Evolutionary conservation across 2,888 invertebrate species (phyloP).

Genomic region (Acrocyrtus sp.): DNA sequence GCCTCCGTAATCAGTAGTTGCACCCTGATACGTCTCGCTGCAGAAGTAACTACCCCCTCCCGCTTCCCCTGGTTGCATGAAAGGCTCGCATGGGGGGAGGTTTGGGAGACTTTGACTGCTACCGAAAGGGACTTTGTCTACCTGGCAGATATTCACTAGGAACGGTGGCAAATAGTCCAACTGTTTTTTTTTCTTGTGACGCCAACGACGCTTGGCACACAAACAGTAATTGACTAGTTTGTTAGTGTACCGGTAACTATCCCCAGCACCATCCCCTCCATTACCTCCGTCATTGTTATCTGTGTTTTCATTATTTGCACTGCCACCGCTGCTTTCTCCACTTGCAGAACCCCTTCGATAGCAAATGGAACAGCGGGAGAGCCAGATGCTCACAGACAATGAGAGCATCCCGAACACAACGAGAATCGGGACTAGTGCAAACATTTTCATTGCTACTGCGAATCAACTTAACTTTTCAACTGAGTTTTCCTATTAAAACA

Average conservation of each 20-base stretch:
- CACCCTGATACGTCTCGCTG: conserved; percentile 1
- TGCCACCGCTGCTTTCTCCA: conserved; percentile 1
- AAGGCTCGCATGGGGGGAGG: conserved; percentile 23
- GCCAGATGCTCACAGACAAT: conserved; percentile 54
- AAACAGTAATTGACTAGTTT: conserved; percentile 43
- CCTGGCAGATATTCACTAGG: conserved; percentile 35
- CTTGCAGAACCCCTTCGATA: conserved; percentile 8
- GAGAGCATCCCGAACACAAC: conserved; percentile 56
- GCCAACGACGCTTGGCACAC: conserved; percentile 37
- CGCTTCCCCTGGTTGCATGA: background rate
- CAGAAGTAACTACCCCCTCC: background rate
- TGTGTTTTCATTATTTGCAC: background rate
- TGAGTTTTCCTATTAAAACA: too few species aligned
- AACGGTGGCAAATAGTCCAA: conserved; percentile 41
- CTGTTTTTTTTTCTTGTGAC: conserved; percentile 34
- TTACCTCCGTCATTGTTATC: conserved; percentile 7
- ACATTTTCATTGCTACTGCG: conserved; percentile 44
- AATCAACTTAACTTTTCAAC: too few species aligned
- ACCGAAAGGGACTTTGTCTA: conserved; percentile 23
- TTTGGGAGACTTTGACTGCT: conserved; percentile 19
- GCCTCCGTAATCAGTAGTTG: conserved; percentile 13
- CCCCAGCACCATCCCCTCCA: background rate
- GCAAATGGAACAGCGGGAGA: conserved; percentile 48
- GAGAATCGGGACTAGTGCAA: conserved; percentile 53
- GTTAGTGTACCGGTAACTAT: conserved; percentile 18